Base-by-base conservation (phyloP, 2,797 vertebrate genomes). In the Aldrovandia affinis region DNA sequence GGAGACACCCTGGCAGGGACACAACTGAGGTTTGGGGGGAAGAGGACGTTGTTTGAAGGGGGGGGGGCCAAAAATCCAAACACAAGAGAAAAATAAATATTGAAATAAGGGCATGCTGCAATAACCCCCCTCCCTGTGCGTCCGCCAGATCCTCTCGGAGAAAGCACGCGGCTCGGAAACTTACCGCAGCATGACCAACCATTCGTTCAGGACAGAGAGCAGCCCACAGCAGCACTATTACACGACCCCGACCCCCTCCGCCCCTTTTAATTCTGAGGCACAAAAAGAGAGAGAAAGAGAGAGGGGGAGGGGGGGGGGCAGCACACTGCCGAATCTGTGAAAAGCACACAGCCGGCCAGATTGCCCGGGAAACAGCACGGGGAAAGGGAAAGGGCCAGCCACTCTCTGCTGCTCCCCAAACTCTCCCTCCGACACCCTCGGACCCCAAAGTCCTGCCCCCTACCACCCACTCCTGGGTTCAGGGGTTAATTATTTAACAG, bases 401-500 rank as follows among this genome's bases (percentile, higher is more conserved):
- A 47, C 39, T 42, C 73, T 47, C 7, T 92, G 85, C 88, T 88
- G 12, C 22, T 42, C 42, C 22, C 55, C 15, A 5, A 50, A 39
- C 47, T 0, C 8, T 22, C 18, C 55, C 18, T 57, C 55, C 18
- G 15, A 59, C 47, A 42, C 39, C 42, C 42, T 44, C 22, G 25
- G 33, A n/a, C 61, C 22, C 78, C 55, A 20, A 9, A n/a, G 80
- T 22, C 42, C 90, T 87, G 85, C 88, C 89, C 83, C 81, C 50
- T 10, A 18, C 63, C 25, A 42, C 0, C 89, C 90, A 84, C 90
- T 81, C 90, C 79, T 68, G 88, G 88, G 92, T 92, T 91, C 92
- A 92, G 82, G 81, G 92, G 92, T 94, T 94, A 93, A 93, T 94
- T 91, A 94, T 94, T 93, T 88, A 93, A 90, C 92, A 92, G 81